Conservation (phyloP, 2,888 invertebrate genomes). For the Pyrrhosoma nymphula region DNA sequence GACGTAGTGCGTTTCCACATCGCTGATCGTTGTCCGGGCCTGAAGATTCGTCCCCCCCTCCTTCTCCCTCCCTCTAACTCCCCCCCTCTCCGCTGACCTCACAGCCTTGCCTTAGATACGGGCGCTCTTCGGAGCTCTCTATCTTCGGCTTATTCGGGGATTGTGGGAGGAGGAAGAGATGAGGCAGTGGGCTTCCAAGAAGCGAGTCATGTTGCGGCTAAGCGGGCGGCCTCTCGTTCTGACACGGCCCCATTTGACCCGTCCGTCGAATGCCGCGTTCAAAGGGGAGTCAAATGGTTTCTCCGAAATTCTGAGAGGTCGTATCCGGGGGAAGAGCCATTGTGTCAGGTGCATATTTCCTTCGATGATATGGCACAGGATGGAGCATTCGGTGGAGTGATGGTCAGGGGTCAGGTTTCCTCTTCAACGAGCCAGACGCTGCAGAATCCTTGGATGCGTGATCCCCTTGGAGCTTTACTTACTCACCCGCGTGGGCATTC, state of each 20-base stretch:
- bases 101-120: neutral
- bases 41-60: neutral
- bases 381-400: neutral
- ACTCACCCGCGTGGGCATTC: neutral
- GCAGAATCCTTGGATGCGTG: neutral
- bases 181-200: neutral
- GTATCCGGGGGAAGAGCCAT: neutral
- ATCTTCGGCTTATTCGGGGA: neutral
- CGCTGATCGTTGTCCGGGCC: no score
- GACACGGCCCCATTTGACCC: neutral
- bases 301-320: neutral
- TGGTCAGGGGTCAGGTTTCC: neutral
- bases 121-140: neutral
- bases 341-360: neutral
- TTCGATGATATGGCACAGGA: neutral
- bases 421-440: neutral
- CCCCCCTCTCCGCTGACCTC: no score
- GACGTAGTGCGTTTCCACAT: no score
- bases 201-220: neutral
- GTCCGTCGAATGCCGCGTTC: neutral
- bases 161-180: neutral
- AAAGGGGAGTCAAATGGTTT: neutral
- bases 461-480: neutral
- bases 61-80: no score
- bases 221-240: neutral